phyloP scores from a whole-genome alignment of 2,888 invertebrate genomes.

The Callyntrura guangdongensis region DNA sequence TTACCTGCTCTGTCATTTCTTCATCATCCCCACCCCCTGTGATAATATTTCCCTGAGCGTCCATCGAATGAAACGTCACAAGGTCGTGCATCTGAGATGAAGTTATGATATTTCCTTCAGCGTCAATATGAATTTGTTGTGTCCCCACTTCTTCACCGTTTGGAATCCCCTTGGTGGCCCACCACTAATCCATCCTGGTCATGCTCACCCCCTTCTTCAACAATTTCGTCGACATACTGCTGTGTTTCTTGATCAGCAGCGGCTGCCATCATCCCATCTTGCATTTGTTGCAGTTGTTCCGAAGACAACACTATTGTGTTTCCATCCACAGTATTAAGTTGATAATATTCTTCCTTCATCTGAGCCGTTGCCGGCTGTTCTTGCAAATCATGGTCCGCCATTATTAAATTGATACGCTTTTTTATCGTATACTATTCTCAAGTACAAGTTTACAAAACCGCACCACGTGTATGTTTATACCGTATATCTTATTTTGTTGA shows the following conservation, averaged over 20 bases:
- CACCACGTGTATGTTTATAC: no score
- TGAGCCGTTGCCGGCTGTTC: conserved; percentile 57
- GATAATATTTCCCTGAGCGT: conserved; percentile 83
- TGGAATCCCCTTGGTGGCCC: conserved; percentile 75
- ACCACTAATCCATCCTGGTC: conserved; percentile 72
- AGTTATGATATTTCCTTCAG: conserved; percentile 80
- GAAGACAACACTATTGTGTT: conserved; percentile 80
- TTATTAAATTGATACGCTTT: neutral
- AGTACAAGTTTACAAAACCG: neutral
- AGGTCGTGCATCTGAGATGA: conserved; percentile 82
- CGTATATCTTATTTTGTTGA: no score
- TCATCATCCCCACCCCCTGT: conserved; percentile 65
- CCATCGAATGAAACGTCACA: conserved; percentile 83
- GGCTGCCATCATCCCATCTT: conserved; percentile 64
- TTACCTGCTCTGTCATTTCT: conserved; percentile 79
- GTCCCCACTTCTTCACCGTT: conserved; percentile 76
- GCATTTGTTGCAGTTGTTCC: conserved; percentile 79
- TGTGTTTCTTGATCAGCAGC: conserved; percentile 74
- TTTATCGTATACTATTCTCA: neutral
- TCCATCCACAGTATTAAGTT: conserved; percentile 80
- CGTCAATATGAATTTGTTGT: conserved; percentile 81
- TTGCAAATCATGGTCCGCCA: conserved; percentile 76
- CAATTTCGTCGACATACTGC: conserved; percentile 81
- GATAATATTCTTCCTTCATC: conserved; percentile 75
- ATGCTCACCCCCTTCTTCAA: conserved; percentile 75